Conservation (phyloP, 1,140 invertebrate genomes). For the Globodera ellingtonae region DNA sequence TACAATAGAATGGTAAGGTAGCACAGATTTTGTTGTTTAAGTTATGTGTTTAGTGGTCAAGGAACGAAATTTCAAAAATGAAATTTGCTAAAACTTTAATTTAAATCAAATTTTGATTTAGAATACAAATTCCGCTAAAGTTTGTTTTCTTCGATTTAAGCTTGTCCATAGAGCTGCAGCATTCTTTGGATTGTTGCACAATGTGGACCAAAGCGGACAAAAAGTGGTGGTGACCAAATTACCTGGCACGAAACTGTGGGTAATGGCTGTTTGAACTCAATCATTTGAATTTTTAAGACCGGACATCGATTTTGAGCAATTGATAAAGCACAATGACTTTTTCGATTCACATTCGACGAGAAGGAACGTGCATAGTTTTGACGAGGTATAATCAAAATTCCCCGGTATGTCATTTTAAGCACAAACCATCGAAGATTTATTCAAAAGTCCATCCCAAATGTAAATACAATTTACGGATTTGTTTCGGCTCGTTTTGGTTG, state of each 20-base stretch:
- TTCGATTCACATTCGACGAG: conserved; percentile 16
- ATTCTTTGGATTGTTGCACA: conserved; percentile 42
- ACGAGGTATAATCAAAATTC: conserved; percentile 24
- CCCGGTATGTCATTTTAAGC: too few species aligned
- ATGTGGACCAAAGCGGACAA: conserved; percentile 41
- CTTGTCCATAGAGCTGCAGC: conserved; percentile 43
- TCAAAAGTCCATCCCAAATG: neutral
- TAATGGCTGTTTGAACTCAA: neutral
- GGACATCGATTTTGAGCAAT: conserved; percentile 22
- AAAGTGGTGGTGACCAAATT: conserved; percentile 41
- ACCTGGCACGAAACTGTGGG: conserved; percentile 35
- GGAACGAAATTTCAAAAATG: too few species aligned
- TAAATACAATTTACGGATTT: too few species aligned
- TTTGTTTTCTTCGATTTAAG: conserved; percentile 1
- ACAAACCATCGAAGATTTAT: neutral
- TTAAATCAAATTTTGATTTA: too few species aligned
- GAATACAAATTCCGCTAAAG: too few species aligned
- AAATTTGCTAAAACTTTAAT: too few species aligned
- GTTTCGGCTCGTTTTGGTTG: too few species aligned
- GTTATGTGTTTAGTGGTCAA: too few species aligned
- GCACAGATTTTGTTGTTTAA: neutral
- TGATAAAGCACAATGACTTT: conserved; percentile 36
- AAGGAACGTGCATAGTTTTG: conserved; percentile 46
- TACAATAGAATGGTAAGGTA: conserved; percentile 40
- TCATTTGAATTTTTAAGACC: conserved; percentile 28